These are phyloP conservation scores for Tinea semifulvella DNA, from an alignment of 2,888 invertebrate species.

Conservation along the genomic window DNA sequence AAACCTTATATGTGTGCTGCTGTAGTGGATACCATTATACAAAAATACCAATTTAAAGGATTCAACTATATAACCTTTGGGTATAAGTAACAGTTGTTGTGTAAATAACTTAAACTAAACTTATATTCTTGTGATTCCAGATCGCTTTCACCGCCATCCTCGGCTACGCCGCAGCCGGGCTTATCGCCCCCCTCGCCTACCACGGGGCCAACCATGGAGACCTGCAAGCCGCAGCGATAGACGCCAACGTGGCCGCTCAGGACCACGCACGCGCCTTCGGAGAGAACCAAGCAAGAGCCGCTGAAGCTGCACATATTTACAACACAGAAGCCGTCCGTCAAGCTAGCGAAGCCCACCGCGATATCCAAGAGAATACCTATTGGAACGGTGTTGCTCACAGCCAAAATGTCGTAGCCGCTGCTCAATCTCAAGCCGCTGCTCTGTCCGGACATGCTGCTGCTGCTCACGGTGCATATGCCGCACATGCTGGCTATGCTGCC, in stretches of 20 bases:
- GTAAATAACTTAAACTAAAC: not conserved
- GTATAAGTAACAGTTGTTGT: too few relatives aligned
- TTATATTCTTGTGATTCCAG: conserved; percentile 25
- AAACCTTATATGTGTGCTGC: too few relatives aligned
- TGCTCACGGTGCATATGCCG: conserved; percentile 37
- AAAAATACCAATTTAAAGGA: too few relatives aligned
- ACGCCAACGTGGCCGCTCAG: conserved; percentile 37
- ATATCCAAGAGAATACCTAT: conserved; percentile 27
- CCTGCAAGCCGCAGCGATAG: conserved; percentile 47
- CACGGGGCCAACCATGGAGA: conserved; percentile 47
- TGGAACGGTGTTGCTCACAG: conserved; percentile 46
- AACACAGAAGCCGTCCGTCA: conserved; percentile 27
- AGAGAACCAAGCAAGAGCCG: conserved; percentile 40
- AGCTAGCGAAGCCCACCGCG: conserved; percentile 29
- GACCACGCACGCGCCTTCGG: conserved; percentile 38
- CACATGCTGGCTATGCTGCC: conserved; percentile 22
- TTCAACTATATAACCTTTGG: too few relatives aligned
- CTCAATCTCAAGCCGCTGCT: conserved; percentile 50
- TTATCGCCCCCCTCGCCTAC: conserved; percentile 38
- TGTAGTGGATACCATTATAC: too few relatives aligned
- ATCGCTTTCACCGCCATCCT: conserved; percentile 56
- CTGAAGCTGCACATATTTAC: conserved; percentile 39
- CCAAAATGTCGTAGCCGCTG: conserved; percentile 47
- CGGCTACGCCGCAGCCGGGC: conserved; percentile 57
- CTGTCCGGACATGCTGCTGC: conserved; percentile 43